Evolutionary conservation across 2,888 invertebrate genomes (phyloP).

Genomic region (Abscondita cerata): DNA sequence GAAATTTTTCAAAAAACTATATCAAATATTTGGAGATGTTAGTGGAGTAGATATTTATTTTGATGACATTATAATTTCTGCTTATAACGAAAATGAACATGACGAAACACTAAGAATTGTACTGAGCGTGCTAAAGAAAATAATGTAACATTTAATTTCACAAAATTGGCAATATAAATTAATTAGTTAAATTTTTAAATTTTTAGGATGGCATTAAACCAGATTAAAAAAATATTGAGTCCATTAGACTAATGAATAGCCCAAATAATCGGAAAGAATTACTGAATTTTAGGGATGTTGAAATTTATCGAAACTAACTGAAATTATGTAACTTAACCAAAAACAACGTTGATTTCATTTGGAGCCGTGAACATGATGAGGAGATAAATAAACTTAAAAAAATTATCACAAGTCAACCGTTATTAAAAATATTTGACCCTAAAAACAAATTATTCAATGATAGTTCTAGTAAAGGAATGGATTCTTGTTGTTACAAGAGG

Average conservation of each 20-base stretch:
- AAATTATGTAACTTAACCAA: no score
- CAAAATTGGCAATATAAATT: no score
- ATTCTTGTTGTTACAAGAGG: slow-evolving; percentile 41
- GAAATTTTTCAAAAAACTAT: no score
- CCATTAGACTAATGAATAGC: background rate
- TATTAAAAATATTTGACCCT: slow-evolving; percentile 9
- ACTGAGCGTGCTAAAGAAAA: no score
- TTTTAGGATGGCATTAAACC: background rate
- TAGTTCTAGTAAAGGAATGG: slow-evolving; percentile 42
- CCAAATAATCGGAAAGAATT: background rate
- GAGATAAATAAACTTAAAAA: background rate
- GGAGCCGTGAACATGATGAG: background rate
- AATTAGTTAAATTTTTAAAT: background rate
- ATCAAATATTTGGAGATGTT: no score
- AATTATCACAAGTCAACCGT: background rate
- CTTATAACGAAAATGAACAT: no score
- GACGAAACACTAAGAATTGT: no score
- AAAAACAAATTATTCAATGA: slow-evolving; percentile 30
- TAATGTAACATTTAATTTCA: no score
- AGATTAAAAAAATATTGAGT: background rate
- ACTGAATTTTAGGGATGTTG: background rate
- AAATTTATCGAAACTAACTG: background rate
- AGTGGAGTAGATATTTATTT: no score
- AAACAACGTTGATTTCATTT: background rate
- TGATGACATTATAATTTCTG: no score